phyloP scores from a whole-genome alignment of 2,888 invertebrate species.

The Atethmia centrago region DNA sequence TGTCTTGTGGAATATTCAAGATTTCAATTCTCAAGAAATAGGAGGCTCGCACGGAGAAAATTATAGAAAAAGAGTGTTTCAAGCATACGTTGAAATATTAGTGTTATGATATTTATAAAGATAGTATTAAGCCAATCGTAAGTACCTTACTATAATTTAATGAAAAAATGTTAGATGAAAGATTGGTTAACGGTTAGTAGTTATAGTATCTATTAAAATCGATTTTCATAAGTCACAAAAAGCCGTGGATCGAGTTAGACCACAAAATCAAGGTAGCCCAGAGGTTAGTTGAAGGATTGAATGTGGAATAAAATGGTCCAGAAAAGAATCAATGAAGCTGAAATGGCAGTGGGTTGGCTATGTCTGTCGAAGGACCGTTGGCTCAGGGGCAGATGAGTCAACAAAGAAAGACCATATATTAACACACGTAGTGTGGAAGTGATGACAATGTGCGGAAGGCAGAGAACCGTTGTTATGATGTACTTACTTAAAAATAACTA shows the following conservation, averaged over 20 bases:
- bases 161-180: not conserved
- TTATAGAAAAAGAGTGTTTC: conserved; percentile 5
- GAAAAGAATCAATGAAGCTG: not conserved
- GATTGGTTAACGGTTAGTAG: not conserved
- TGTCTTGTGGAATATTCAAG: not conserved
- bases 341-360: not conserved
- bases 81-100: conserved; percentile 34
- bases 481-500: not conserved
- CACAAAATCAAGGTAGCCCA: not conserved
- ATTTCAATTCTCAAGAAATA: not conserved
- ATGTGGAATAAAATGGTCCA: not conserved
- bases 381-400: not conserved
- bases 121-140: conserved; percentile 18
- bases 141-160: not conserved
- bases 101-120: conserved; percentile 29
- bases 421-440: not conserved
- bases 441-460: not conserved
- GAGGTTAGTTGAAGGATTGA: not conserved
- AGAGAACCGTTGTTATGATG: not conserved
- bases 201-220: too few relatives aligned
- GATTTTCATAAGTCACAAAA: not conserved
- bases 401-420: not conserved
- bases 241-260: too few relatives aligned
- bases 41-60: not conserved
- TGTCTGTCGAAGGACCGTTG: not conserved